Evolutionary conservation across 2,888 invertebrate genomes (phyloP).

Genomic region (Charanyca ferruginea): DNA sequence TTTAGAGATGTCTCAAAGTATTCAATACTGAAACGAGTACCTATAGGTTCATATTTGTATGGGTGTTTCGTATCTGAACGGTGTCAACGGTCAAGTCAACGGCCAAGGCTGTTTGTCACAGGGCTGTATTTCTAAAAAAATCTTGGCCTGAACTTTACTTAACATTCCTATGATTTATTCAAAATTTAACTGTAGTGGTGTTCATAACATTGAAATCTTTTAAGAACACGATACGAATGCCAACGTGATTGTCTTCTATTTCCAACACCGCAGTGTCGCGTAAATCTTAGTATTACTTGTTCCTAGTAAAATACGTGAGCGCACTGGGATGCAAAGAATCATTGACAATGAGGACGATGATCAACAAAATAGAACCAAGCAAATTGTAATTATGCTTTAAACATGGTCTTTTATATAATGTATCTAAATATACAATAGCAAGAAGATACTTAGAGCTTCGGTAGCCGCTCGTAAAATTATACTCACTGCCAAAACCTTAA

Average conservation of each 20-base stretch:
- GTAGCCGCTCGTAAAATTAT: conserved; percentile 67
- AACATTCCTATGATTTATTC: too few relatives aligned
- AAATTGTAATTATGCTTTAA: conserved; percentile 3
- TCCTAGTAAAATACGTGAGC: conserved; percentile 2
- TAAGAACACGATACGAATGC: background rate
- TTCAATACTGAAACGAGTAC: too few relatives aligned
- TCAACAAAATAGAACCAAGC: conserved; percentile 28
- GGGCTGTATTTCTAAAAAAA: too few relatives aligned
- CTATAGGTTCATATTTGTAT: too few relatives aligned
- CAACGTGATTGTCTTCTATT: background rate
- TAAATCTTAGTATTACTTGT: conserved; percentile 8
- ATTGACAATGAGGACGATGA: conserved; percentile 22
- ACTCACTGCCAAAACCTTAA: conserved; percentile 67
- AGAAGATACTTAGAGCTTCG: conserved; percentile 35
- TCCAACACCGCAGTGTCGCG: conserved; percentile 8
- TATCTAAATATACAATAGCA: conserved; percentile 19
- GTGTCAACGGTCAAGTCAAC: too few relatives aligned
- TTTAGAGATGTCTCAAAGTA: too few relatives aligned
- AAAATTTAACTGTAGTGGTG: too few relatives aligned
- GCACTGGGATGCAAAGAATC: conserved; percentile 7
- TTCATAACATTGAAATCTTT: too few relatives aligned
- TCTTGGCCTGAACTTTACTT: too few relatives aligned
- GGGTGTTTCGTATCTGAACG: too few relatives aligned
- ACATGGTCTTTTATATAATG: conserved; percentile 12
- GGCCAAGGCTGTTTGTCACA: too few relatives aligned